phyloP scores from a whole-genome alignment of 2,888 invertebrate genomes.

The Acanthococcus lagerstroemiae region DNA sequence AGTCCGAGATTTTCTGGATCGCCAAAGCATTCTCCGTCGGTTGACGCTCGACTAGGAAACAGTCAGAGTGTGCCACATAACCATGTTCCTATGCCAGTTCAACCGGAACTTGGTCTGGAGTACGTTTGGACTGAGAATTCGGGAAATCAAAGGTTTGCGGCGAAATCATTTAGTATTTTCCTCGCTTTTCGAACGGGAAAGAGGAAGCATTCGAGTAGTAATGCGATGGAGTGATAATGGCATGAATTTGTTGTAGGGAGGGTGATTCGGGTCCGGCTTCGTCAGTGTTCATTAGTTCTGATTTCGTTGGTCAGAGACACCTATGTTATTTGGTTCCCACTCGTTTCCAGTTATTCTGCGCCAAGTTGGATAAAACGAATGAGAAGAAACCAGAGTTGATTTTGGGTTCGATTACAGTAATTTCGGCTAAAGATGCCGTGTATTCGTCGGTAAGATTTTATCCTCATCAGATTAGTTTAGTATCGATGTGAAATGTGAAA shows the following conservation, averaged over 20 bases:
- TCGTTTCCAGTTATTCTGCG: slow-evolving; percentile 55
- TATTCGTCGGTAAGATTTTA: slow-evolving; percentile 53
- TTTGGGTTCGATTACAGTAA: slow-evolving; percentile 60
- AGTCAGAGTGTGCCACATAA: slow-evolving; percentile 34
- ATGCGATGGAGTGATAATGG: not conserved
- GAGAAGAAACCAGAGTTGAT: slow-evolving; percentile 50
- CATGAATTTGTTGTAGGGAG: not conserved
- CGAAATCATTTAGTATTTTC: no score
- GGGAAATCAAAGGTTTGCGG: slow-evolving; percentile 29
- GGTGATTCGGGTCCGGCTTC: slow-evolving; percentile 7
- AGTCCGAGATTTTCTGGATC: slow-evolving; percentile 14
- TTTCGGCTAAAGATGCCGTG: slow-evolving; percentile 76
- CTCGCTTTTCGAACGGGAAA: no score
- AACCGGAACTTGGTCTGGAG: slow-evolving; percentile 79
- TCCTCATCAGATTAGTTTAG: no score
- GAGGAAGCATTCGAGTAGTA: not conserved
- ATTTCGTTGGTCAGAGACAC: slow-evolving; percentile 74
- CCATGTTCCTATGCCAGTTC: slow-evolving; percentile 48
- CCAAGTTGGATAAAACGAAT: slow-evolving; percentile 56
- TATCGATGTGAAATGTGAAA: no score
- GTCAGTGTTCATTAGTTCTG: slow-evolving; percentile 66
- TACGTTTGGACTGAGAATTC: slow-evolving; percentile 74
- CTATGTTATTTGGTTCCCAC: slow-evolving; percentile 64
- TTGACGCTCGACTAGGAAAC: slow-evolving; percentile 36
- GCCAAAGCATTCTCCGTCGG: slow-evolving; percentile 32